Evolutionary conservation across 2,113 vertebrate species (phyloP).

Genomic region (Pongo abelii): DNA sequence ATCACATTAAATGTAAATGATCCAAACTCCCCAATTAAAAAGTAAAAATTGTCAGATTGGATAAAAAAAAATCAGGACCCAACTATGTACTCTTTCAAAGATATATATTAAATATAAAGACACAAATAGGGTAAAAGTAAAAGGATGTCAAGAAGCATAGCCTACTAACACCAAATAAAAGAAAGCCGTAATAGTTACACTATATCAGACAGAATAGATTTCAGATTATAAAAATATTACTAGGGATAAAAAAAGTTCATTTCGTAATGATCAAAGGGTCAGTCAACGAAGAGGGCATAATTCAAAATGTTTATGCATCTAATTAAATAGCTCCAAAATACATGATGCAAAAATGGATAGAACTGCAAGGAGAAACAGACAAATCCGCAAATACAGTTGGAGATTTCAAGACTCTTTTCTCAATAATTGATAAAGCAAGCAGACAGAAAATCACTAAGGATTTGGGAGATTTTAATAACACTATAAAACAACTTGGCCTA

Average conservation of each 20-base stretch:
- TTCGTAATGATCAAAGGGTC: background rate
- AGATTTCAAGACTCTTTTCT: background rate
- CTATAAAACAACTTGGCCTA: constrained; percentile 28
- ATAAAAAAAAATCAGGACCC: background rate
- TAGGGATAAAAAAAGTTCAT: background rate
- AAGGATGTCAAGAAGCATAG: background rate
- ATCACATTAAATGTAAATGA: background rate
- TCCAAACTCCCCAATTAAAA: background rate
- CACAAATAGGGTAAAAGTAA: background rate
- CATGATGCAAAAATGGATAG: background rate
- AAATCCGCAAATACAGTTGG: background rate
- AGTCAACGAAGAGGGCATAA: background rate
- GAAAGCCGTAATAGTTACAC: background rate
- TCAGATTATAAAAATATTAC: background rate
- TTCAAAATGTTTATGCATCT: background rate
- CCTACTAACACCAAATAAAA: background rate
- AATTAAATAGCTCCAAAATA: background rate
- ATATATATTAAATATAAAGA: background rate
- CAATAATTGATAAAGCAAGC: constrained; percentile 12
- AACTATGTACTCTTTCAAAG: background rate
- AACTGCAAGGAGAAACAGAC: background rate
- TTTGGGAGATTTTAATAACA: background rate
- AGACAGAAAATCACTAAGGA: constrained; percentile 42
- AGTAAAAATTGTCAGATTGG: background rate
- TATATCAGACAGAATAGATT: background rate